Conservation (phyloP, 1,140 invertebrate species). For the Calliopsis andreniformis region DNA sequence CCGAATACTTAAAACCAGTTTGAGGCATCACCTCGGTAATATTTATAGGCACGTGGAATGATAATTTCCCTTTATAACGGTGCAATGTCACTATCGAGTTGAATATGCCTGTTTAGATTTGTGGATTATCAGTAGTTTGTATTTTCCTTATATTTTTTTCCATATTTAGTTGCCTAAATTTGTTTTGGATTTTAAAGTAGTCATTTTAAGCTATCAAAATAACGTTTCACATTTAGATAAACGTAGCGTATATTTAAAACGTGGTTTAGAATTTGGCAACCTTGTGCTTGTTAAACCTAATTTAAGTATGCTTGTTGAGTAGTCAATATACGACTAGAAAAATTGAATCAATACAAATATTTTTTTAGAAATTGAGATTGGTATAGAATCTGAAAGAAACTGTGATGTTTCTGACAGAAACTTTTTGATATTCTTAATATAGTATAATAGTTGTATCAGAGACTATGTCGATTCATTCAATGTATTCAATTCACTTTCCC, state of each 20-base stretch:
- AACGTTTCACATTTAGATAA: not conserved
- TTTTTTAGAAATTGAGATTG: too few species aligned
- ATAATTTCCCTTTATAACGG: constrained; percentile 53
- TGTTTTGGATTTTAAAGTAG: not conserved
- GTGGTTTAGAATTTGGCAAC: too few species aligned
- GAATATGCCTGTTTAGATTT: not conserved
- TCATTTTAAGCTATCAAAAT: not conserved
- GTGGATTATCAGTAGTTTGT: not conserved
- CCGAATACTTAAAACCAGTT: constrained; percentile 64
- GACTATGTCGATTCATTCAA: too few species aligned
- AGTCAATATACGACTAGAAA: too few species aligned
- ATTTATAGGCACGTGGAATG: constrained; percentile 57
- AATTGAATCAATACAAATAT: too few species aligned
- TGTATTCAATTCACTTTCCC: too few species aligned
- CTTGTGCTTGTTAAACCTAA: too few species aligned
- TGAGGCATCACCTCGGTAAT: constrained; percentile 52
- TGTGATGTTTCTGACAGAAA: too few species aligned
- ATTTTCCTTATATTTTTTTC: not conserved
- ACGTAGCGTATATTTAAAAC: not conserved
- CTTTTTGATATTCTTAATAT: too few species aligned
- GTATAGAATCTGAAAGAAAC: too few species aligned
- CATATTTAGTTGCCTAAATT: not conserved
- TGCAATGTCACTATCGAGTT: constrained; percentile 1
- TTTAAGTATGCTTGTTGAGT: too few species aligned
- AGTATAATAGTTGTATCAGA: too few species aligned